These are phyloP conservation scores for Pollicipes pollicipes DNA, from an alignment of 1,140 invertebrate genomes.

Conservation along the genomic window DNA sequence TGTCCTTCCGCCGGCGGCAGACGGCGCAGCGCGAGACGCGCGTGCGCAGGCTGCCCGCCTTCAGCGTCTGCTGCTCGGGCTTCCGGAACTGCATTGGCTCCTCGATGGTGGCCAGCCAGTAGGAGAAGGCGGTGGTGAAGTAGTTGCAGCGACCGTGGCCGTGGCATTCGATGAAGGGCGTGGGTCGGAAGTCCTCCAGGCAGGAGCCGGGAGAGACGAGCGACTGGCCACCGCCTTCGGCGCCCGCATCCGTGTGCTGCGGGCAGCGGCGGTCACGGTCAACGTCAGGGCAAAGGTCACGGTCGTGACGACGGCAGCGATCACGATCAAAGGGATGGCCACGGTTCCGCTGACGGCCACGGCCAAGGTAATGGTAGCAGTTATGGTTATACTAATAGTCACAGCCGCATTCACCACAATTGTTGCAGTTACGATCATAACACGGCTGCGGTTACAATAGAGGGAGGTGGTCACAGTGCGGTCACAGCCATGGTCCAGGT, in stretches of 20 bases:
- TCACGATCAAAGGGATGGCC: too few relatives aligned
- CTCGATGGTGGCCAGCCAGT: slow-evolving; percentile 74
- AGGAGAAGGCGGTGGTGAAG: slow-evolving; percentile 66
- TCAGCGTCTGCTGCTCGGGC: slow-evolving; percentile 63
- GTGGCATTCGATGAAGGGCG: slow-evolving; percentile 32
- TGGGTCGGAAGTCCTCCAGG: slow-evolving; percentile 62
- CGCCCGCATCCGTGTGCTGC: slow-evolving; percentile 33
- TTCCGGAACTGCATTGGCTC: slow-evolving; percentile 60
- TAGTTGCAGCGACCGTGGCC: slow-evolving; percentile 72
- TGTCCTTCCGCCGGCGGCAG: slow-evolving; percentile 10
- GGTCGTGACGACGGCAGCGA: too few relatives aligned
- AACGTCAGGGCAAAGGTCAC: too few relatives aligned
- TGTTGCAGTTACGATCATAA: too few relatives aligned
- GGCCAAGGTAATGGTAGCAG: too few relatives aligned
- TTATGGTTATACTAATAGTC: too few relatives aligned
- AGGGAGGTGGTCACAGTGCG: too few relatives aligned
- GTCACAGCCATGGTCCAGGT: too few relatives aligned
- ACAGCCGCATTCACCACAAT: too few relatives aligned
- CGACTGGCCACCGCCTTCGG: slow-evolving; percentile 80
- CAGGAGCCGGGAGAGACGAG: slow-evolving; percentile 83
- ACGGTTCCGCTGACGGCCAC: too few relatives aligned
- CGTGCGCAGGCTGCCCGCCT: slow-evolving; percentile 53
- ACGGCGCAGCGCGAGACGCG: slow-evolving; percentile 55
- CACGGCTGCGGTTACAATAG: too few relatives aligned
- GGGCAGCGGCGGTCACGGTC: too few relatives aligned